Evolutionary conservation across 2,797 vertebrate genomes (phyloP).

Genomic region (Glyptemys insculpta): DNA sequence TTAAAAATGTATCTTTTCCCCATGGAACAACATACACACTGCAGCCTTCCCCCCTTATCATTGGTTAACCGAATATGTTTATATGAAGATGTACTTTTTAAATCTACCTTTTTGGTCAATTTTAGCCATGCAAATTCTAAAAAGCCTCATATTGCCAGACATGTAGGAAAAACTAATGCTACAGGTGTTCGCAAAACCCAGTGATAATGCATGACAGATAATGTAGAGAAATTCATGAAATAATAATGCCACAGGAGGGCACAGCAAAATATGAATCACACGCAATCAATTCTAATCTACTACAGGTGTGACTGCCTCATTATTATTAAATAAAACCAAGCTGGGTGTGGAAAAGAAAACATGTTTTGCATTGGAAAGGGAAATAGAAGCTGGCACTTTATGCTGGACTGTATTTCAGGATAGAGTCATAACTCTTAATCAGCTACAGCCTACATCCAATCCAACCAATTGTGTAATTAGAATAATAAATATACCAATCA

Average conservation of each 20-base stretch:
- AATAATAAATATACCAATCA: neutral
- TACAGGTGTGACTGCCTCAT: conserved; percentile 50
- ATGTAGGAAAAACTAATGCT: neutral
- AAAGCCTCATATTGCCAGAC: neutral
- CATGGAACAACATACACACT: neutral
- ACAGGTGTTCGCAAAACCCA: conserved; percentile 40
- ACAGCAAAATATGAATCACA: neutral
- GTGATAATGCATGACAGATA: conserved; percentile 36
- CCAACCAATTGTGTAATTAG: neutral
- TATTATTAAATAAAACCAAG: conserved; percentile 26
- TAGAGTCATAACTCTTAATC: neutral
- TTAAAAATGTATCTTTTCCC: accelerated
- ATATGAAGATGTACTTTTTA: neutral
- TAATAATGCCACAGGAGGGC: conserved; percentile 57
- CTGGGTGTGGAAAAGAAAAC: neutral
- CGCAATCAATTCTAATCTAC: conserved; percentile 58
- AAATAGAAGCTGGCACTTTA: neutral
- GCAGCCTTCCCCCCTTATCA: neutral
- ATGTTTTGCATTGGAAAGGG: neutral
- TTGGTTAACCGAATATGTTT: conserved; percentile 27
- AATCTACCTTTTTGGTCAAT: neutral
- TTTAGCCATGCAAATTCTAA: neutral
- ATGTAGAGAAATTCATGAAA: conserved; percentile 18
- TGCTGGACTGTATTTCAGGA: neutral
- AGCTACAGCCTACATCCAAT: neutral